Conservation (phyloP, 2,113 vertebrate genomes). For the Formicarius rufipectus region DNA sequence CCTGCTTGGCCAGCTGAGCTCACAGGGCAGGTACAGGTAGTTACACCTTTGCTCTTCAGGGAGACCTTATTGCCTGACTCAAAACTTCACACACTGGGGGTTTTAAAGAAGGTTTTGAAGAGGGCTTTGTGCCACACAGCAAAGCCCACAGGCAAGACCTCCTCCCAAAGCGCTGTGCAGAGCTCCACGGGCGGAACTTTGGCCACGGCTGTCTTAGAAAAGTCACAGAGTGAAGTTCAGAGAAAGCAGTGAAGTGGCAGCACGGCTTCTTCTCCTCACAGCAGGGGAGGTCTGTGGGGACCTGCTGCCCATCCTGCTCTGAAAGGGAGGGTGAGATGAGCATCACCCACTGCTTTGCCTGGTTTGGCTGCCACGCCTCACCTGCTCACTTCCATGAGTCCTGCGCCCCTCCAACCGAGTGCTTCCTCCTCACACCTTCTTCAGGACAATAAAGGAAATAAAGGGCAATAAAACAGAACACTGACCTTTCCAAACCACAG, state of each 20-base stretch:
- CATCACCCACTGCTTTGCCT: neutral
- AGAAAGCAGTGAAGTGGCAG: neutral
- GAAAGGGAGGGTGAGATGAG: neutral
- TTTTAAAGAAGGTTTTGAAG: neutral
- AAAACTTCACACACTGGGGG: neutral
- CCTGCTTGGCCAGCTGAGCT: neutral
- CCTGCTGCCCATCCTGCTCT: neutral
- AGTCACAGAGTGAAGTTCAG: neutral
- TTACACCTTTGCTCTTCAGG: neutral
- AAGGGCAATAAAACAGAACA: neutral
- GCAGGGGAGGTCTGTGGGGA: neutral
- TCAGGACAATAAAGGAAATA: neutral
- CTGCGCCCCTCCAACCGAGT: neutral
- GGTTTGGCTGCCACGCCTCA: neutral
- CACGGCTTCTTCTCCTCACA: accelerated
- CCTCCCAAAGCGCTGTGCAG: neutral
- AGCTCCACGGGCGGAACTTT: neutral
- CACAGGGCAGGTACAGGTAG: neutral
- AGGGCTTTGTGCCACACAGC: neutral
- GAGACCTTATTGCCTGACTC: neutral
- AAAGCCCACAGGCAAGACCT: neutral
- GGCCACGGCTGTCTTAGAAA: neutral
- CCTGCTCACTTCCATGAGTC: neutral
- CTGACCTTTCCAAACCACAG: neutral
- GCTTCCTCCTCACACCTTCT: neutral